A percentile compares a stretch with the other conserved stretches of the same genome.
Conservation (phyloP, 2,113 vertebrate species). For the Noturus placidus region DNA sequence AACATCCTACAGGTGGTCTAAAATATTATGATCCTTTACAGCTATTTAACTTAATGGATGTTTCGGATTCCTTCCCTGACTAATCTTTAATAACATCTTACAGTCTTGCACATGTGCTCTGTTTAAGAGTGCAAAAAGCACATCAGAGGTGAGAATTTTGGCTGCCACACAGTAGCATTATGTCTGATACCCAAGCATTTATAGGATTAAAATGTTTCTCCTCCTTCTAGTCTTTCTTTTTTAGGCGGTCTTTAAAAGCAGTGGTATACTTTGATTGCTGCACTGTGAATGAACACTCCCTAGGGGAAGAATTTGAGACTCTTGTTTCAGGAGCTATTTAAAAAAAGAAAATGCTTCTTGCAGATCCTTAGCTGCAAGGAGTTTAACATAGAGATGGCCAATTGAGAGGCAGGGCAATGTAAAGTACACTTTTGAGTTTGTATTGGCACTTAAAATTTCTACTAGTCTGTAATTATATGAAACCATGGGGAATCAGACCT, state of each 20-base stretch:
- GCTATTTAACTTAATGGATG: constrained; percentile 51
- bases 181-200: constrained; percentile 60
- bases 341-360: constrained; percentile 46
- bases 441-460: constrained; percentile 61
- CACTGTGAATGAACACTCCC: constrained; percentile 59
- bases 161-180: constrained; percentile 46
- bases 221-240: neutral
- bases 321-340: constrained; percentile 58
- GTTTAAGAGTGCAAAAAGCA: constrained; percentile 40
- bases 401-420: constrained; percentile 40
- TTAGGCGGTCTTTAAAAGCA: constrained; percentile 44
- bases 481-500: constrained; percentile 61
- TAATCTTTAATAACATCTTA: constrained; percentile 44
- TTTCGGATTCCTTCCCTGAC: constrained; percentile 44
- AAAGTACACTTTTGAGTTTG: constrained; percentile 59
- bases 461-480: constrained; percentile 67
- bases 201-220: constrained; percentile 63
- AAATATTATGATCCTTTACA: constrained; percentile 42
- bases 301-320: constrained; percentile 66
- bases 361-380: constrained; percentile 23
- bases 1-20: constrained; percentile 39
- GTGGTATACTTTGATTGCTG: constrained; percentile 52
- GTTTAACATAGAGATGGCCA: constrained; percentile 17
- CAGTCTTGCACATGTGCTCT: constrained; percentile 1
- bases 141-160: constrained; percentile 28